Percentiles rank a stretch among this genome's conserved stretches.
phyloP scores from a whole-genome alignment of 2,797 vertebrate genomes.

The Taenioides sp. region DNA sequence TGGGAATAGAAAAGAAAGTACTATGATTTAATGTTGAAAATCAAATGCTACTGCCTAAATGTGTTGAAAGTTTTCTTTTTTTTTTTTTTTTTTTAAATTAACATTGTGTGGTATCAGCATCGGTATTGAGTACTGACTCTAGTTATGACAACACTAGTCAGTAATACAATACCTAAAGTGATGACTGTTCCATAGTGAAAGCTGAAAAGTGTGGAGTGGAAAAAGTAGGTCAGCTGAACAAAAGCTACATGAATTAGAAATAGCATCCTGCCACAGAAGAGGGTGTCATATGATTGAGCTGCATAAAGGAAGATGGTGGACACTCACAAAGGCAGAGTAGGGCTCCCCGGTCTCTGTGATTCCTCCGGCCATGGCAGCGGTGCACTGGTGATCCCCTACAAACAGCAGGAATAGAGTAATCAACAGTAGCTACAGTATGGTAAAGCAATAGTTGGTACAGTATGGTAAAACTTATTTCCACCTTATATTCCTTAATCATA shows the following conservation, averaged over 20 bases:
- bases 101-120: no score
- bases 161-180: no score
- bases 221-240: conserved; percentile 8
- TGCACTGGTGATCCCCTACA: conserved; percentile 39
- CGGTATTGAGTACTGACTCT: no score
- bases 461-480: no score
- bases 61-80: no score
- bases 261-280: not conserved
- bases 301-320: not conserved
- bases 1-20: no score
- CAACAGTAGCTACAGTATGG: not conserved
- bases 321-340: conserved; percentile 95
- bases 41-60: no score
- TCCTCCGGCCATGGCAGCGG: conserved; percentile 85
- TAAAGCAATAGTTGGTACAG: not conserved
- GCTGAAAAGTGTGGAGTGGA: not conserved
- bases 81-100: no score
- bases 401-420: not conserved
- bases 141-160: no score
- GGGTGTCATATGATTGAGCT: conserved; percentile 1
- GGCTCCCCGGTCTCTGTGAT: conserved; percentile 94
- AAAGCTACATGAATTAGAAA: conserved; percentile 1
- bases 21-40: no score
- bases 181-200: not conserved
- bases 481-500: no score